phyloP scores from a whole-genome alignment of 2,888 invertebrate species.

The Dynastes tityus region DNA sequence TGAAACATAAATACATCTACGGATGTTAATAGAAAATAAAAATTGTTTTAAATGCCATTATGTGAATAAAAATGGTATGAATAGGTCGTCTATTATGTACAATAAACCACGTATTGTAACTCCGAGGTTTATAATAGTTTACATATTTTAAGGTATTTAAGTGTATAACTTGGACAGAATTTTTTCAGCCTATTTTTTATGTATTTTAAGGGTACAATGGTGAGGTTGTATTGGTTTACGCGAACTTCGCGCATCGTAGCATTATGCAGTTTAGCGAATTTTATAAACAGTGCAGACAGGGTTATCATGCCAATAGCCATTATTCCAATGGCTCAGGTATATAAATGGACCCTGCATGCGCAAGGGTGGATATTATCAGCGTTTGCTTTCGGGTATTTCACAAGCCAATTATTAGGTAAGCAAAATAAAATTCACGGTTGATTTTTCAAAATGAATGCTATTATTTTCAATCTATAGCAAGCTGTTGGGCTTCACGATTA shows the following conservation, averaged over 20 bases:
- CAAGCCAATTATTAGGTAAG: conserved; percentile 77
- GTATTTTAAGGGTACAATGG: conserved; percentile 48
- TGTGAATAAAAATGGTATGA: conserved; percentile 27
- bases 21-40: conserved; percentile 5
- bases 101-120: conserved; percentile 5
- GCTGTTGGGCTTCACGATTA: conserved; percentile 78
- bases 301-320: conserved; percentile 87
- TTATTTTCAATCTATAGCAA: conserved; percentile 71
- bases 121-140: background rate
- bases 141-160: conserved; percentile 17
- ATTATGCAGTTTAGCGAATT: conserved; percentile 82
- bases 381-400: conserved; percentile 84
- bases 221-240: conserved; percentile 72
- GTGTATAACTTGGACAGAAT: background rate
- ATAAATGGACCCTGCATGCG: conserved; percentile 79
- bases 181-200: conserved; percentile 32
- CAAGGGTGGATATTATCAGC: conserved; percentile 85
- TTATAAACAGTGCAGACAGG: conserved; percentile 84
- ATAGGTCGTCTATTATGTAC: conserved; percentile 24
- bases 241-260: conserved; percentile 76
- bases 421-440: background rate
- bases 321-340: conserved; percentile 81
- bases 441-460: background rate
- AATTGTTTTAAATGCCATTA: conserved; percentile 22
- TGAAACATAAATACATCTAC: conserved; percentile 2